Conservation (phyloP, 2,113 vertebrate species). For the Archilochus colubris region DNA sequence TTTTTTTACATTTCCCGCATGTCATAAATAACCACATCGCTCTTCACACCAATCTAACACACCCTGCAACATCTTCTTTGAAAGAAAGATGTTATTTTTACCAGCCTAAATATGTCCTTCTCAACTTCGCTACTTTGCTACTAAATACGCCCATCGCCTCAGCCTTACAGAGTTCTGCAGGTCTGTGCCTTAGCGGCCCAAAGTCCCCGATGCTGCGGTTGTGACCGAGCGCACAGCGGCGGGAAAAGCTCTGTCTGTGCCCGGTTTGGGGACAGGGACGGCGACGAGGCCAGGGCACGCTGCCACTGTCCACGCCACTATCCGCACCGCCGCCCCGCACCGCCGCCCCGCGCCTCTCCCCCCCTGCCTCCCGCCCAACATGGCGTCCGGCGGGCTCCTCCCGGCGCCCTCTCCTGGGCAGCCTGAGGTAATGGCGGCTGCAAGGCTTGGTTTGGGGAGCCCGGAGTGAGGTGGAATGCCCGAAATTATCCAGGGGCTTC, state of each 20-base stretch:
- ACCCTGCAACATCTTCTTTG: neutral
- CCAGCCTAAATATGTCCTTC: neutral
- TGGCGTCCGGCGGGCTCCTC: neutral
- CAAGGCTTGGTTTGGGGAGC: neutral
- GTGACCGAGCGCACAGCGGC: neutral
- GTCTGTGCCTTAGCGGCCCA: neutral
- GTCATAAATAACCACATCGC: neutral
- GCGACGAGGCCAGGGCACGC: rapidly evolving
- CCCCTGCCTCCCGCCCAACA: neutral
- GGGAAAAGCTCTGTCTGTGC: neutral
- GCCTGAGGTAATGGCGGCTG: neutral
- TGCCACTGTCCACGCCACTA: neutral
- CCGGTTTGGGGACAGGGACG: neutral
- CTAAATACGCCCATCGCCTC: neutral
- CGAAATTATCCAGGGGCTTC: neutral
- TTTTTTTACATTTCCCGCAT: neutral
- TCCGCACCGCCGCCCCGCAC: neutral
- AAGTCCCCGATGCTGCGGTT: neutral
- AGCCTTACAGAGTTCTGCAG: neutral
- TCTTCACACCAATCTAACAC: neutral
- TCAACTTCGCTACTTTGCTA: neutral
- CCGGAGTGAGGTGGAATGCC: rapidly evolving
- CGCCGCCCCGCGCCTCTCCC: neutral
- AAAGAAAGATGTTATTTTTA: neutral
- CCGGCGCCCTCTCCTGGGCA: slow-evolving; percentile 14